These are phyloP conservation scores for Himalopsyche tibetana DNA, from an alignment of 2,888 invertebrate genomes.

Conservation along the genomic window DNA sequence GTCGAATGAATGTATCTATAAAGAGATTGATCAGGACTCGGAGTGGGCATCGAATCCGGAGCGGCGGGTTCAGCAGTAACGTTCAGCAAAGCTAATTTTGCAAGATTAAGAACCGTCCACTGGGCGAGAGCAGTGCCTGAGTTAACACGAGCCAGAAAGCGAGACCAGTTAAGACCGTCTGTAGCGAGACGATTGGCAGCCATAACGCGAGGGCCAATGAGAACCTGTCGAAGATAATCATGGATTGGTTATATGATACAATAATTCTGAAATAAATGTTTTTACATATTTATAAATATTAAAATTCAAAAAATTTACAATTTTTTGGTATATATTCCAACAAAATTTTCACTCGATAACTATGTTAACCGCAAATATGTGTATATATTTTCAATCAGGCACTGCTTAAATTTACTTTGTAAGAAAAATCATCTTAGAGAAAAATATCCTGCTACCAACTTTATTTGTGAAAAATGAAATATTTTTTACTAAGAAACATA, in stretches of 20 bases:
- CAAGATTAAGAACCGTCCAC: conserved; percentile 89
- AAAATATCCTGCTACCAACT: no score
- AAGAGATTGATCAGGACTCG: conserved; percentile 62
- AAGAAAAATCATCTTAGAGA: no score
- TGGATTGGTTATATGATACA: neutral
- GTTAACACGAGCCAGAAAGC: conserved; percentile 82
- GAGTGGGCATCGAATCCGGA: conserved; percentile 43
- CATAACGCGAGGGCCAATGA: conserved; percentile 86
- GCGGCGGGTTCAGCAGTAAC: conserved; percentile 63
- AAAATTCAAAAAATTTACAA: no score
- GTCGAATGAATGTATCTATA: conserved; percentile 63
- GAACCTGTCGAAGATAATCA: conserved; percentile 72
- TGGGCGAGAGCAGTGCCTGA: conserved; percentile 91
- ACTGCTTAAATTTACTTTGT: no score
- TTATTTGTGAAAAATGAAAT: no score
- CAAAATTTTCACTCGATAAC: no score
- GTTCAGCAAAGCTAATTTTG: conserved; percentile 73
- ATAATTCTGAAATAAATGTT: no score
- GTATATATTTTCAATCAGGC: no score
- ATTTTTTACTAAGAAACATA: no score
- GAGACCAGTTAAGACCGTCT: conserved; percentile 85
- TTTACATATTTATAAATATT: no score
- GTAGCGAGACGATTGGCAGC: conserved; percentile 89
- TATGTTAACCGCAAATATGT: no score
- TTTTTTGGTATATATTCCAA: no score